phyloP scores from a whole-genome alignment of 2,888 invertebrate genomes.

The Pedicia rivosa region DNA sequence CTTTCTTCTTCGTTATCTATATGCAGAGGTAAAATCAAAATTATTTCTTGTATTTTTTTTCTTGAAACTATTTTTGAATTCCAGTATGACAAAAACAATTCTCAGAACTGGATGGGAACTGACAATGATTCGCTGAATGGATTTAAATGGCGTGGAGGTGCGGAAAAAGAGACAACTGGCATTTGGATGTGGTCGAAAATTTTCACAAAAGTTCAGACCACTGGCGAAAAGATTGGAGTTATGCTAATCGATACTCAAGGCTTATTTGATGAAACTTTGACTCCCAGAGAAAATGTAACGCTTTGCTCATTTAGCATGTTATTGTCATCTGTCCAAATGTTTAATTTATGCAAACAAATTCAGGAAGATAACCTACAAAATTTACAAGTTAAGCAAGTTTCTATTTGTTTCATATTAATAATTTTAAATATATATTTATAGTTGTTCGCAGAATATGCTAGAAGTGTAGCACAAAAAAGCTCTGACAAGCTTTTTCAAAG shows the following conservation, averaged over 20 bases:
- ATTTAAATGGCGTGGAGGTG: constrained; percentile 8
- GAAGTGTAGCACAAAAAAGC: constrained; percentile 1
- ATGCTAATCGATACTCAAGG: constrained; percentile 10
- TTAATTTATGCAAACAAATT: constrained; percentile 6
- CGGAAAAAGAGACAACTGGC: constrained; percentile 6
- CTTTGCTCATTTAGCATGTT: constrained; percentile 8
- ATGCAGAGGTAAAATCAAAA: no score
- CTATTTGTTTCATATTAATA: no score
- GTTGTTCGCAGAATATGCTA: constrained; percentile 7
- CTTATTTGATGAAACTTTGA: constrained; percentile 5
- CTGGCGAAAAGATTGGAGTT: constrained; percentile 6
- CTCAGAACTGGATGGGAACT: constrained; percentile 7
- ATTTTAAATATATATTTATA: no score
- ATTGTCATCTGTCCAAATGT: constrained; percentile 8
- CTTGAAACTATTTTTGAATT: no score
- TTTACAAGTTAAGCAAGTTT: constrained; percentile 5
- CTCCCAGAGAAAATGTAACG: constrained; percentile 6
- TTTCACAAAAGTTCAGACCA: constrained; percentile 4
- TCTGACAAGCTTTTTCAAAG: constrained; percentile 7
- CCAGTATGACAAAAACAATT: neutral
- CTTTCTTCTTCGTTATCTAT: constrained; percentile 7
- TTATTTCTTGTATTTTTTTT: no score
- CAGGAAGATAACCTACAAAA: constrained; percentile 9
- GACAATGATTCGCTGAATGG: constrained; percentile 5
- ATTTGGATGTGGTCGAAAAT: constrained; percentile 8